Percentiles rank a stretch among this genome's conserved stretches.
Evolutionary conservation across 2,797 vertebrate genomes (phyloP).

Genomic region (Masticophis lateralis): DNA sequence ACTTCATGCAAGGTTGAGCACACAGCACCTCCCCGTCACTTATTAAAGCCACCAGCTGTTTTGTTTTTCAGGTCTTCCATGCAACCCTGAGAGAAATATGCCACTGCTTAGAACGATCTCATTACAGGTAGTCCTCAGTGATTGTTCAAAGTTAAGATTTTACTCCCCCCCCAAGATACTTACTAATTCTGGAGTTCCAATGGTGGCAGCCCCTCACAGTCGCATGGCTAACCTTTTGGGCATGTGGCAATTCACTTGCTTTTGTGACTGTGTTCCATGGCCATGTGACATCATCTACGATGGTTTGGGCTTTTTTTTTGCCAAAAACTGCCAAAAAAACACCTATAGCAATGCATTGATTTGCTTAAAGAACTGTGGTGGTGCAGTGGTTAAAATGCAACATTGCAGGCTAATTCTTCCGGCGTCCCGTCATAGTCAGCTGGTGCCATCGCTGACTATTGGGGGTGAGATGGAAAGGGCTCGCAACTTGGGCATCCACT

Average conservation of each 20-base stretch:
- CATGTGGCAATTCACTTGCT: background rate
- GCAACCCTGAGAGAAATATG: background rate
- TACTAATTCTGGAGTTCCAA: background rate
- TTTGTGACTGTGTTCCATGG: background rate
- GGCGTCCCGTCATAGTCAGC: too few relatives aligned
- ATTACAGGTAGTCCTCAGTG: background rate
- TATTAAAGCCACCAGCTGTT: background rate
- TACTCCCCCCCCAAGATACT: background rate
- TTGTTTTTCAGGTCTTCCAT: background rate
- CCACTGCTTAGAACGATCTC: background rate
- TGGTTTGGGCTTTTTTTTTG: background rate
- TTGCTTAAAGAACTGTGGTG: background rate
- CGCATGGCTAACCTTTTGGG: background rate
- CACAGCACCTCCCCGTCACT: background rate
- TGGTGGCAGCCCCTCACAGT: background rate
- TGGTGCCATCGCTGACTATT: too few relatives aligned
- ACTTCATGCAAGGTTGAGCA: background rate
- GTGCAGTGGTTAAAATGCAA: background rate
- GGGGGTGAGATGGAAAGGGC: too few relatives aligned
- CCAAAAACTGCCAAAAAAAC: background rate
- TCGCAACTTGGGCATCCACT: too few relatives aligned
- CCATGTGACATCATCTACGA: background rate
- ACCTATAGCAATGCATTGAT: background rate
- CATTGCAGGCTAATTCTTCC: background rate
- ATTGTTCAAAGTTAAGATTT: background rate